Percentiles rank a stretch among this genome's conserved stretches.
phyloP scores from a whole-genome alignment of 1,140 invertebrate species.

The Ceratosolen solmsi region DNA sequence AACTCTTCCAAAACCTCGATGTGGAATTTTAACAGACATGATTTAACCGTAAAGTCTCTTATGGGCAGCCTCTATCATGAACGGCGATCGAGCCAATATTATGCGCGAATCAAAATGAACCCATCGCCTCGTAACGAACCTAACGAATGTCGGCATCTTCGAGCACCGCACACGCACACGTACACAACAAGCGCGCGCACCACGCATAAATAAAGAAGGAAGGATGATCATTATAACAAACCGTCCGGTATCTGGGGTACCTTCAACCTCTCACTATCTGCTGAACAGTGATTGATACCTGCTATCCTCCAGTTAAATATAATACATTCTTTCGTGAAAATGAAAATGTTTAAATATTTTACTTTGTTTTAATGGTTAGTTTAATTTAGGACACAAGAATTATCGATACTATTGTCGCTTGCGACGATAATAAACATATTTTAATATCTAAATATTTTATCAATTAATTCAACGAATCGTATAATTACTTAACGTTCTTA shows the following conservation, averaged over 20 bases:
- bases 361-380: too few species aligned
- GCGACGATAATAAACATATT: too few species aligned
- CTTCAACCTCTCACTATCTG: background rate
- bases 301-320: background rate
- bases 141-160: slow-evolving; percentile 27
- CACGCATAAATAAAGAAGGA: background rate
- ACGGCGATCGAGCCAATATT: slow-evolving; percentile 41
- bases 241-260: background rate
- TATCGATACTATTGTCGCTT: too few species aligned
- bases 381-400: too few species aligned
- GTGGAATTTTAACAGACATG: slow-evolving; percentile 39
- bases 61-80: slow-evolving; percentile 22
- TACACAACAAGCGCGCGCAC: background rate
- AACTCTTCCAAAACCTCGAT: slow-evolving; percentile 21
- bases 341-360: background rate
- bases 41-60: slow-evolving; percentile 11
- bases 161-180: background rate
- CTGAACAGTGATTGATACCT: slow-evolving; percentile 3
- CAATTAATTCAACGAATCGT: too few species aligned
- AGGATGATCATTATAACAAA: slow-evolving; percentile 27
- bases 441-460: too few species aligned
- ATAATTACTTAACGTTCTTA: too few species aligned
- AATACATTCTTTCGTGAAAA: background rate
- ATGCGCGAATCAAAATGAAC: slow-evolving; percentile 42
- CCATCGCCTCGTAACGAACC: slow-evolving; percentile 23